A percentile compares a stretch with the other conserved stretches of the same genome.
Conservation (phyloP, 2,113 vertebrate genomes). For the Apteryx mantelli region DNA sequence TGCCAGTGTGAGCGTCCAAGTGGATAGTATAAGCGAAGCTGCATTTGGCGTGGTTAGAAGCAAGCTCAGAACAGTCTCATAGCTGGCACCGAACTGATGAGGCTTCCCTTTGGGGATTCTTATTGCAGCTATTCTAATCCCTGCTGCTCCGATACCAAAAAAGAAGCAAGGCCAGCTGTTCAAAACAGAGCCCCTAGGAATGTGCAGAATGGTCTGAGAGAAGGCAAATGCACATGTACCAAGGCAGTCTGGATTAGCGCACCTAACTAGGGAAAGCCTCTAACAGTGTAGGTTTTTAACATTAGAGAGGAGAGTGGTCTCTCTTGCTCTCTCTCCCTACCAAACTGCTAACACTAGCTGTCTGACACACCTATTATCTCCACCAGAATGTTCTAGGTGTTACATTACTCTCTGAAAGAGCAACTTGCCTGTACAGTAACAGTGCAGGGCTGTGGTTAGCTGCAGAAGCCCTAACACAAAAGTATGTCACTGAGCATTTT, state of each 20-base stretch:
- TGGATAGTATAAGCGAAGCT: background rate
- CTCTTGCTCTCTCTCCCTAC: no score
- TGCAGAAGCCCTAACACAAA: background rate
- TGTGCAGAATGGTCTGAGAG: no score
- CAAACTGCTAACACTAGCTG: no score
- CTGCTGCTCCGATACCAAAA: background rate
- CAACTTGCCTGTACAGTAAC: background rate
- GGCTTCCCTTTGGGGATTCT: background rate
- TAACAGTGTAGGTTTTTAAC: no score
- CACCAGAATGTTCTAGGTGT: background rate
- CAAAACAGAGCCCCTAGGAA: no score
- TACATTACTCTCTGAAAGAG: background rate
- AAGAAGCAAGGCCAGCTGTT: background rate
- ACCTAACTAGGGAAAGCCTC: no score
- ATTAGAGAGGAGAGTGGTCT: no score
- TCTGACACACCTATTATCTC: background rate
- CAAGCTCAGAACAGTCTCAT: background rate
- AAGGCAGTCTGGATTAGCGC: no score
- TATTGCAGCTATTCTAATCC: background rate
- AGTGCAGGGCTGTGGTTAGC: background rate
- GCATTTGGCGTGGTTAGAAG: background rate
- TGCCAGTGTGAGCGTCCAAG: background rate
- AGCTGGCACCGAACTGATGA: background rate
- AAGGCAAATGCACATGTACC: no score
- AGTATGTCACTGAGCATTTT: accelerated